These are phyloP conservation scores for Polypedilum pembai DNA, from an alignment of 1,140 invertebrate species.

Conservation along the genomic window DNA sequence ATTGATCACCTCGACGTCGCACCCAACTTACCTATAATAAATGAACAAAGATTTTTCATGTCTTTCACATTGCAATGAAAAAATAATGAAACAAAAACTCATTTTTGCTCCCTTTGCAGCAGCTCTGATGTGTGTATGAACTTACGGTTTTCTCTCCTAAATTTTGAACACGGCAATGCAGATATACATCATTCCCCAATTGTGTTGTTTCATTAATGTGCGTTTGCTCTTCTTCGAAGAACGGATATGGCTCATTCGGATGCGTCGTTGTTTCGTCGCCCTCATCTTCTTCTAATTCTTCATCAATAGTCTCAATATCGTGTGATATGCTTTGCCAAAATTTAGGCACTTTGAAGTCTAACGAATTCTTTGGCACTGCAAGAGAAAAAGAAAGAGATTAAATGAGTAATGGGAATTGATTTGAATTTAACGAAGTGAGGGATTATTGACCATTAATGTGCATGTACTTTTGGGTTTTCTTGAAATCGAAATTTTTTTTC, in stretches of 20 bases:
- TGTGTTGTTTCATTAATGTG: conserved; percentile 59
- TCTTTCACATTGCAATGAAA: too few relatives aligned
- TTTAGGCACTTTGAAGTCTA: not conserved
- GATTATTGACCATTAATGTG: not conserved
- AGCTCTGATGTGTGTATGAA: conserved; percentile 39
- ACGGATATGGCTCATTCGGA: conserved; percentile 47
- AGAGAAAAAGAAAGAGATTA: not conserved
- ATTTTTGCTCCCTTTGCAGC: conserved; percentile 54
- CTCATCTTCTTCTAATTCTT: not conserved
- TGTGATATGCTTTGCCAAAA: not conserved
- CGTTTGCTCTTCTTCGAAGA: conserved; percentile 53
- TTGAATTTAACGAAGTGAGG: not conserved
- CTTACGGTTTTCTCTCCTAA: conserved; percentile 64
- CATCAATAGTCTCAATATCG: not conserved
- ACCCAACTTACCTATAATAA: conserved; percentile 65
- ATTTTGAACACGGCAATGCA: conserved; percentile 64
- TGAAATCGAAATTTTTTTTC: not conserved
- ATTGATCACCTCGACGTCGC: conserved; percentile 59
- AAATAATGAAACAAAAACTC: conserved; percentile 43
- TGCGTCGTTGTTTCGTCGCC: conserved; percentile 45
- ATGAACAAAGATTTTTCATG: not conserved
- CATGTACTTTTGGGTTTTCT: not conserved
- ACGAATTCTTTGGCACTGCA: not conserved
- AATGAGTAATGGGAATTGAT: not conserved
- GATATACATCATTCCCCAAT: conserved; percentile 54